Conservation (phyloP, 2,113 vertebrate genomes). For the Xiphophorus hellerii region DNA sequence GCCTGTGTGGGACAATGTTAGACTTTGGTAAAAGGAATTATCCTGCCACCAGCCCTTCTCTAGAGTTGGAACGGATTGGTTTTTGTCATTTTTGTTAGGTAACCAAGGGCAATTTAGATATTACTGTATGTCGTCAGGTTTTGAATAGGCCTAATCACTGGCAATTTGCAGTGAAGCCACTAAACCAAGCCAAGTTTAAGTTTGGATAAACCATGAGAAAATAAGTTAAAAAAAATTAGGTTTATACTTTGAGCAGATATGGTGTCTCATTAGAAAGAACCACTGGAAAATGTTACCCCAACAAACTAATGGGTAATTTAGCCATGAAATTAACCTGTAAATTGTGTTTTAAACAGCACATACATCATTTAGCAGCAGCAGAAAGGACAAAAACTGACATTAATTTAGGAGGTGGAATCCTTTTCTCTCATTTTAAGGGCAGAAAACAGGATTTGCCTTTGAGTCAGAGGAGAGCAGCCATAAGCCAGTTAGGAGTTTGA, state of each 20-base stretch:
- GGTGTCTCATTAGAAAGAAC: neutral
- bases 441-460: conserved; percentile 59
- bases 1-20: neutral
- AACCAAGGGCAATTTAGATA: neutral
- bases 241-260: neutral
- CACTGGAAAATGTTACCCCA: neutral
- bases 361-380: conserved; percentile 24
- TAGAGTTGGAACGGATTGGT: neutral
- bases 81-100: neutral
- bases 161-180: neutral
- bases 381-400: conserved; percentile 25
- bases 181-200: neutral
- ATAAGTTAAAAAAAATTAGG: neutral
- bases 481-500: conserved; percentile 59
- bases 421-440: conserved; percentile 30
- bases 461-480: conserved; percentile 21
- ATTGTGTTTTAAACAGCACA: neutral
- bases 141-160: neutral
- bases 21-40: neutral
- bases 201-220: neutral
- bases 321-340: conserved; percentile 7
- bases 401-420: conserved; percentile 17
- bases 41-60: neutral
- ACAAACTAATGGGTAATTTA: conserved; percentile 3
- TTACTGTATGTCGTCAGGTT: neutral